Percentiles rank a stretch among this genome's conserved stretches.
phyloP scores from a whole-genome alignment of 2,113 vertebrate species.

The Colinus virginianus region DNA sequence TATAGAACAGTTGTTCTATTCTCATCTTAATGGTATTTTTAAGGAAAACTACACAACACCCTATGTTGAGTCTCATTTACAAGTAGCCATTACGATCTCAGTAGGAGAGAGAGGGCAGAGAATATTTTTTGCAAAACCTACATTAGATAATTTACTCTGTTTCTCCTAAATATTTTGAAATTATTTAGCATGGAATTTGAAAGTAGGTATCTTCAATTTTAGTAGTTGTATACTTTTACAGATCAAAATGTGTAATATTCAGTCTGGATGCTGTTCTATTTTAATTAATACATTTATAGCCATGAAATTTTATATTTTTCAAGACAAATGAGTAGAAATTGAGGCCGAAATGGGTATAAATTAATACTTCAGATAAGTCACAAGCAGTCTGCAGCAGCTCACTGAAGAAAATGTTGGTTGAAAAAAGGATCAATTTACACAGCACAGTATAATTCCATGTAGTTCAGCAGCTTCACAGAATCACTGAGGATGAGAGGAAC shows the following conservation, averaged over 20 bases:
- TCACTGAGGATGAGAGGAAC: not conserved
- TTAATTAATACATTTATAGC: not conserved
- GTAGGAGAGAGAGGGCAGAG: not conserved
- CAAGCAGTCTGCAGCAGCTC: not conserved
- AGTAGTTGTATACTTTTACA: not conserved
- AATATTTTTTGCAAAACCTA: not conserved
- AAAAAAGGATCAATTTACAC: not conserved
- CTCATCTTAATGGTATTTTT: constrained; percentile 56
- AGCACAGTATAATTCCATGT: not conserved
- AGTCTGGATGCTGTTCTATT: not conserved
- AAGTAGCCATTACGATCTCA: not conserved
- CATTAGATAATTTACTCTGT: not conserved
- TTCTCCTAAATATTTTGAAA: not conserved
- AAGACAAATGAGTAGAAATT: not conserved
- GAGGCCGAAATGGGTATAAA: not conserved
- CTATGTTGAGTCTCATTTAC: not conserved
- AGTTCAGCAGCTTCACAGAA: not conserved
- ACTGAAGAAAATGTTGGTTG: not conserved
- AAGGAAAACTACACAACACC: not conserved
- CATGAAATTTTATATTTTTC: not conserved
- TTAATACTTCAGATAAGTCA: not conserved
- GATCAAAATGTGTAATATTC: not conserved
- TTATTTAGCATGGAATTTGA: not conserved
- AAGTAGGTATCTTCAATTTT: not conserved
- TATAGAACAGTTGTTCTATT: constrained; percentile 44